These are phyloP conservation scores for Ptilorrhoa leucosticta DNA, from an alignment of 2,113 vertebrate species.

Conservation along the genomic window DNA sequence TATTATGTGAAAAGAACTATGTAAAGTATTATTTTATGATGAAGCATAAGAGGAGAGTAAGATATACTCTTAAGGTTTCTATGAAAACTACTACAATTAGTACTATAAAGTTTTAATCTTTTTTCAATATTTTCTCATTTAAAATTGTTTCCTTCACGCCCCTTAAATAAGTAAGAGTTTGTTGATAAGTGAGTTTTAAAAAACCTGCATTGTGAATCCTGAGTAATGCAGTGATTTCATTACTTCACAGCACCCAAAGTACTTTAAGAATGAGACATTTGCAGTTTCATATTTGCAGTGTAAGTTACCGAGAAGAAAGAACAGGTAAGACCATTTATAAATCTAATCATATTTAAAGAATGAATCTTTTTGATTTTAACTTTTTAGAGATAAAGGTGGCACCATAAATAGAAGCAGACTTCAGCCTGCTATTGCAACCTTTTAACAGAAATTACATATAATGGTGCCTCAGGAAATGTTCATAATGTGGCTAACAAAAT, in stretches of 20 bases:
- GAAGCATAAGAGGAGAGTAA: not conserved
- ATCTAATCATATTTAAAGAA: constrained; percentile 26
- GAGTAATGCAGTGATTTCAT: not conserved
- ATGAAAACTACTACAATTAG: not conserved
- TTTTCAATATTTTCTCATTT: not conserved
- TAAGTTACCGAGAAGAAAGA: not conserved
- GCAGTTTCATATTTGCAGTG: not conserved
- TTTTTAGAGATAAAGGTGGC: constrained; percentile 29
- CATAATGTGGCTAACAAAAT: not conserved
- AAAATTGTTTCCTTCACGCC: not conserved
- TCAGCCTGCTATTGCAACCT: constrained; percentile 30
- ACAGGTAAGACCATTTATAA: constrained; percentile 7
- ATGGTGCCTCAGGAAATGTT: not conserved
- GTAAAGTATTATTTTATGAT: not conserved
- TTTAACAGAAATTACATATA: constrained; percentile 10
- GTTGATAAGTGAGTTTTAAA: not conserved
- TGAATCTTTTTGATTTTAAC: not conserved
- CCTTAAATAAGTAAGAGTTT: not conserved
- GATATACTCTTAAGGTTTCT: not conserved
- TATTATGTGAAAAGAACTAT: not conserved
- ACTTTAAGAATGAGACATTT: not conserved
- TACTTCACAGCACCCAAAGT: not conserved
- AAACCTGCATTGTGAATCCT: not conserved
- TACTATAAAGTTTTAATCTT: not conserved
- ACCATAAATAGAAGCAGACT: not conserved